phyloP scores from a whole-genome alignment of 2,888 invertebrate species.

The Melieria picta region DNA sequence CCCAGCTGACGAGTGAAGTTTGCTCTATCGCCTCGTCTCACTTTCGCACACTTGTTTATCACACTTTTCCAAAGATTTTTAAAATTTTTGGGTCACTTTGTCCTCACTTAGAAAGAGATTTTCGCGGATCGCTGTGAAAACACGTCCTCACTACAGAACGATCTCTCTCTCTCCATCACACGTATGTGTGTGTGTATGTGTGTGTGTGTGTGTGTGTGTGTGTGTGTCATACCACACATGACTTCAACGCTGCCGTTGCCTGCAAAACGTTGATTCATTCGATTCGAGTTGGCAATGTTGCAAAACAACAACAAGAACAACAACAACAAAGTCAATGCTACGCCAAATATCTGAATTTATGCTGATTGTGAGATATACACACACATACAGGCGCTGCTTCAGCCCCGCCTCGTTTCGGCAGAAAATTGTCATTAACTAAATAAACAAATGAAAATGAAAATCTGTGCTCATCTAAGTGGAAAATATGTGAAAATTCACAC shows the following conservation, averaged over 20 bases:
- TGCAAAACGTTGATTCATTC: neutral
- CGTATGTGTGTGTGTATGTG: no score
- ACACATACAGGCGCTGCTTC: neutral
- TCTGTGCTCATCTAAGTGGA: conserved; percentile 41
- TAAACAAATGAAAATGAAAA: conserved; percentile 38
- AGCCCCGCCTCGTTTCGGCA: neutral
- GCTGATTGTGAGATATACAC: conserved; percentile 49
- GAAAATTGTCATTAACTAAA: conserved; percentile 22
- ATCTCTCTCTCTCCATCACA: no score
- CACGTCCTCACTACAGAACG: no score
- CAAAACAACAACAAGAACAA: conserved; percentile 6
- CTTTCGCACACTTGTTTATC: no score
- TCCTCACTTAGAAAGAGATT: no score
- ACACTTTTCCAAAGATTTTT: no score
- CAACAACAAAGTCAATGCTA: conserved; percentile 2
- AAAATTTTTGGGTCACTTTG: no score
- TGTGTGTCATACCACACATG: neutral
- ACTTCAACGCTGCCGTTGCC: no score
- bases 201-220: neutral
- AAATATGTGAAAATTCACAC: conserved; percentile 41
- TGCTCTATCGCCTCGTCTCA: no score
- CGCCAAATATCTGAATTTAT: conserved; percentile 45
- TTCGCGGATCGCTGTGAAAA: no score
- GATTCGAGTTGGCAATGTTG: neutral
- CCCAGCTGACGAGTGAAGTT: no score